These are phyloP conservation scores for Ectobius pallidus DNA, from an alignment of 2,888 invertebrate genomes.

Conservation along the genomic window DNA sequence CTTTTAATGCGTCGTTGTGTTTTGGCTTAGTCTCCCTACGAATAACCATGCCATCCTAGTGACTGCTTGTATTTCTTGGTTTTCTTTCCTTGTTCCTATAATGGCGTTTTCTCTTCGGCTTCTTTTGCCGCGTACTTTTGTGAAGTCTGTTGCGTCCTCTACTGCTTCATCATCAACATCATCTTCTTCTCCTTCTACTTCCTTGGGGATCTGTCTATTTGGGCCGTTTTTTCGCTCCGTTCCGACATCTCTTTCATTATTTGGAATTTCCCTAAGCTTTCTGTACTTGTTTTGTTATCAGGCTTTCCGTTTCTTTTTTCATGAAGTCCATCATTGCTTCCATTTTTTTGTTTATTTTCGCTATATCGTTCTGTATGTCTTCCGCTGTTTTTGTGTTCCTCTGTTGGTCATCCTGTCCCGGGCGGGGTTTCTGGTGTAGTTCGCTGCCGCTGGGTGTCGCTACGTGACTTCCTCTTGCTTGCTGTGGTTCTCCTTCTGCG, in stretches of 20 bases:
- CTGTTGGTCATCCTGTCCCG: neutral
- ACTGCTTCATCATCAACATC: neutral
- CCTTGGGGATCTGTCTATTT: too few relatives aligned
- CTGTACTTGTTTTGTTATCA: neutral
- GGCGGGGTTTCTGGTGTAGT: neutral
- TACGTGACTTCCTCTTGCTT: neutral
- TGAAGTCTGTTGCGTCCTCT: too few relatives aligned
- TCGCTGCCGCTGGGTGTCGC: neutral
- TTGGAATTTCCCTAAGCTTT: neutral
- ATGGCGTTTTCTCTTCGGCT: too few relatives aligned
- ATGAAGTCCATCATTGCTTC: too few relatives aligned
- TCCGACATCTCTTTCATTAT: neutral
- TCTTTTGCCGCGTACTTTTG: too few relatives aligned
- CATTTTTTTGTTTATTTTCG: neutral
- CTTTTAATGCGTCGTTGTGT: too few relatives aligned
- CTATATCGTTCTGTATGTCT: neutral
- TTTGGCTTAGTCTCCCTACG: too few relatives aligned
- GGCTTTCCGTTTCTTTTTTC: neutral
- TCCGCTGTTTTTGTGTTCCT: neutral
- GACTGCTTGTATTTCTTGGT: too few relatives aligned
- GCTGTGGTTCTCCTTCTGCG: neutral
- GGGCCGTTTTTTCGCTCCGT: neutral
- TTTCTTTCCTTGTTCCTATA: too few relatives aligned
- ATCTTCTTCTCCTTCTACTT: neutral
- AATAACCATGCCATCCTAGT: too few relatives aligned